Percentiles rank a stretch among this genome's conserved stretches.
phyloP scores from a whole-genome alignment of 2,797 vertebrate genomes.

The Aphelocoma californica region DNA sequence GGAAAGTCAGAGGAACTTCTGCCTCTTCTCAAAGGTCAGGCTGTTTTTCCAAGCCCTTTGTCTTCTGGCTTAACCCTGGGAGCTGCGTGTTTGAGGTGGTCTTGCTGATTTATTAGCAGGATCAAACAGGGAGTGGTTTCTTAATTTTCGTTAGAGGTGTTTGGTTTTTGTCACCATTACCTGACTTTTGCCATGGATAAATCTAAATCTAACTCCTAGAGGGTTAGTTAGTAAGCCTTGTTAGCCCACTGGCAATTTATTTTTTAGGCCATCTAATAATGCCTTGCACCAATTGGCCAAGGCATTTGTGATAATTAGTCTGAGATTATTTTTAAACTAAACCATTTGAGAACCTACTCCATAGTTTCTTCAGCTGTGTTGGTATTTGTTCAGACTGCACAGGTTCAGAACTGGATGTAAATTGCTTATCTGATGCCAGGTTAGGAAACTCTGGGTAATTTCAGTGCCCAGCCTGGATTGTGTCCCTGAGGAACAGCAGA shows the following conservation, averaged over 20 bases:
- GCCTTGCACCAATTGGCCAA: neutral
- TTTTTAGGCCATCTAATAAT: neutral
- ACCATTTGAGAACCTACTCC: neutral
- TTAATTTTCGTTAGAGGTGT: neutral
- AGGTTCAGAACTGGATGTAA: neutral
- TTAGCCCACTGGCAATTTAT: neutral
- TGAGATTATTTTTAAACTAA: neutral
- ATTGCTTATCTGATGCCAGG: neutral
- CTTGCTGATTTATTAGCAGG: neutral
- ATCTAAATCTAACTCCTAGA: neutral
- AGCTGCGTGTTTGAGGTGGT: neutral
- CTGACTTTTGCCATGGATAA: neutral
- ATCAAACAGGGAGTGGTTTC: neutral
- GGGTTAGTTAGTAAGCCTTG: neutral
- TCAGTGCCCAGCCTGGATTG: neutral
- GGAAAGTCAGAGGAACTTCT: neutral
- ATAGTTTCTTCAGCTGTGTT: neutral
- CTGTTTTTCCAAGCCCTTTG: neutral
- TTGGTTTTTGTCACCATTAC: neutral
- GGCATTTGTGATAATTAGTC: neutral
- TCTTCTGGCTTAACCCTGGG: neutral
- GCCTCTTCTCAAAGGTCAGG: neutral
- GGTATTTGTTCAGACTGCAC: neutral
- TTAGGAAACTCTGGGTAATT: neutral
- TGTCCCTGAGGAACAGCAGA: neutral